Base-by-base conservation (phyloP, 2,888 invertebrate species). In the Deilephila porcellus region DNA sequence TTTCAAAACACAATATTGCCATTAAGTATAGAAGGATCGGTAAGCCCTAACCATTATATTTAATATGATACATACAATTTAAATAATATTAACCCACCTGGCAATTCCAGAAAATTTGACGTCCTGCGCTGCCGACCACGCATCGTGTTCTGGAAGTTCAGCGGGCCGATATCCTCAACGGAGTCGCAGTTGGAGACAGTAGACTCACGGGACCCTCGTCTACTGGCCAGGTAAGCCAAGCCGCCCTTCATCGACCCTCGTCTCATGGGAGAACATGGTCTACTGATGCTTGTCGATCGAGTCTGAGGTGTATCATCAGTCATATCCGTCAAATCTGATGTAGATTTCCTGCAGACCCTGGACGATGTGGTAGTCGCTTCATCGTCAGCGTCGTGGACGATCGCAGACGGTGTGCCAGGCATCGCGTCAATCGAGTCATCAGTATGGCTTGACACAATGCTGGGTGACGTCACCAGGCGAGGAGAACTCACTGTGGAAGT, bases 101-200 rank as follows among this genome's bases (percentile, higher is more conserved):
- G 98, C 80, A 98, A 90, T 88, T 98, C 98, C 72, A 98, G 94
- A 87, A 98, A 98, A 91, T 98, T 98, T 0, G 98, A 98, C 4
- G 98, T 98, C 80, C 98, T 94, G 45, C 98, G 93, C 86, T 98
- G 97, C 25, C 97, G 95, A 1, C 97, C 97, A 3, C 97, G 95
- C 81, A 96, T 96, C 34, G 97, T 97, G 78, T 97, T 96, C 85
- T 97, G 97, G 89, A 97, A 97, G 89, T 97, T 97, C 76, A 97
- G 90, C 8, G 97, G 97, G 0, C 97, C 97, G 71, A 97, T 96
- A 82, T 97, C 97, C 87, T 97, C 98, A 0, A 93, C 94, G 0
- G 94, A 94, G 77, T 94, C 94, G 73, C 93, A 94, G 83, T 97
- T 97, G 0, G 97, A 97, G 80, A 96, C 94, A 77, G 97, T 97